phyloP scores from a whole-genome alignment of 1,140 invertebrate genomes.

The Habropoda laboriosa region DNA sequence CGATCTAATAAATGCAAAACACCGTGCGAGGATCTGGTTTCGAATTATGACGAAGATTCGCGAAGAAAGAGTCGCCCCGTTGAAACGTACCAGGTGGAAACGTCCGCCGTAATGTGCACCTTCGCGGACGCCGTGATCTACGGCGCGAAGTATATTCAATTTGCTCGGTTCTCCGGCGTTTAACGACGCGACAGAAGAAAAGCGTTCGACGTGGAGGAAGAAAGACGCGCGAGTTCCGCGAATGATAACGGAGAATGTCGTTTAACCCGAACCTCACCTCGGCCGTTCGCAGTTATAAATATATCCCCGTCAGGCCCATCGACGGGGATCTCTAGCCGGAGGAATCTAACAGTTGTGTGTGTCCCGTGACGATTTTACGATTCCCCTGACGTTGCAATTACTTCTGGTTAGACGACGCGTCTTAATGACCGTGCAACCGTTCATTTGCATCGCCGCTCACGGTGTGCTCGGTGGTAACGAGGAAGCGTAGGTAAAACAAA shows the following conservation, averaged over 20 bases:
- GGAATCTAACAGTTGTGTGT: conserved; percentile 4
- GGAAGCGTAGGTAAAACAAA: conserved; percentile 42
- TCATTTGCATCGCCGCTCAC: conserved; percentile 46
- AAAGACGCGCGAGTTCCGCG: too few species aligned
- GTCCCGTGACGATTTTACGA: conserved; percentile 50
- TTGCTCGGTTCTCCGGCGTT: neutral
- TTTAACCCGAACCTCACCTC: neutral
- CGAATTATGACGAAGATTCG: neutral
- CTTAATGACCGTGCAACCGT: conserved; percentile 50
- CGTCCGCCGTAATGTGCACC: neutral
- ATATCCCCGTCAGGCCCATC: neutral
- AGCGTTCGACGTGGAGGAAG: neutral
- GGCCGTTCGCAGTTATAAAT: conserved; percentile 3
- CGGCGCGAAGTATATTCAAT: too few species aligned
- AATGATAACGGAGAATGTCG: neutral
- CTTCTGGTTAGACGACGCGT: conserved; percentile 37
- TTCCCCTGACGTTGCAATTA: conserved; percentile 48
- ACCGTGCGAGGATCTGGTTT: conserved; percentile 4
- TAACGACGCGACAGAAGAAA: neutral
- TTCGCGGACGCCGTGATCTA: neutral
- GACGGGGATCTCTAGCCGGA: neutral
- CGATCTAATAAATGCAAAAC: neutral
- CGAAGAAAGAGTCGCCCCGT: too few species aligned
- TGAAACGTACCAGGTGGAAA: neutral
- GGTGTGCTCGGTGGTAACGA: conserved; percentile 44